Evolutionary conservation across 2,888 invertebrate genomes (phyloP), one percentile per base, ranked within the genome.

Genomic region (Periphyllus acericola): DNA sequence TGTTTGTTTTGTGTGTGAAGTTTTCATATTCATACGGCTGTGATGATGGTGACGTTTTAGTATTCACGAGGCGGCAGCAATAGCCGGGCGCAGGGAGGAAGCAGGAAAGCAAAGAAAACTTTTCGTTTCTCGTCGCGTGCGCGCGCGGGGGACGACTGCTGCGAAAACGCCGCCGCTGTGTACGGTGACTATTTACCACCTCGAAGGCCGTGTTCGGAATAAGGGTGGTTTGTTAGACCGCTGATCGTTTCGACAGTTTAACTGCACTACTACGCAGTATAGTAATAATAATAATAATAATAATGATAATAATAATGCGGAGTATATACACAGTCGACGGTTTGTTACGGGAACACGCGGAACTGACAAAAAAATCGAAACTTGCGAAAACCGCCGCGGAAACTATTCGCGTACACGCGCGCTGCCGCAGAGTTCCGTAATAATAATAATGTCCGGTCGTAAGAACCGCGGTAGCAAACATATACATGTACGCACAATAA

Each of bases 11-110:
- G 32, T 32, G 71, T 71, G 40, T 25, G 52, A 34, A 34, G 72
- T 74, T 83, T 83, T 83, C 74, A 36, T 83, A 83, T 83, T 74
- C 83, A 83, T 83, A 83, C 36, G 74, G 81, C n/a, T 21, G 66
- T 80, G 71, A 55, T 52, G 83, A 36, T 36, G 82, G 32, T 71
- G 34, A 21, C 74, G 74, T 55, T 83, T 83, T 83, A 74, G 83
- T 83, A 83, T 83, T 83, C 83, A 83, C 74, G 55, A 74, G 3
- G 29, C 11, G 46, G 46, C 14, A 14, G 46, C 46, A 6, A 46
- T 11, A 14, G 60, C 25, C n/a, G n/a, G 36, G 14, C 25, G 55
- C 55, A 32, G 46, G 79, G 25, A 0, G 36, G 60, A 6, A n/a
- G n/a, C n/a, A n/a, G 34, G 36, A 80, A n/a, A 60, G 66, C 66